Evolutionary conservation across 2,113 vertebrate species (phyloP), one percentile per base, ranked within the genome.

Genomic region (Macroglossus sobrinus): DNA sequence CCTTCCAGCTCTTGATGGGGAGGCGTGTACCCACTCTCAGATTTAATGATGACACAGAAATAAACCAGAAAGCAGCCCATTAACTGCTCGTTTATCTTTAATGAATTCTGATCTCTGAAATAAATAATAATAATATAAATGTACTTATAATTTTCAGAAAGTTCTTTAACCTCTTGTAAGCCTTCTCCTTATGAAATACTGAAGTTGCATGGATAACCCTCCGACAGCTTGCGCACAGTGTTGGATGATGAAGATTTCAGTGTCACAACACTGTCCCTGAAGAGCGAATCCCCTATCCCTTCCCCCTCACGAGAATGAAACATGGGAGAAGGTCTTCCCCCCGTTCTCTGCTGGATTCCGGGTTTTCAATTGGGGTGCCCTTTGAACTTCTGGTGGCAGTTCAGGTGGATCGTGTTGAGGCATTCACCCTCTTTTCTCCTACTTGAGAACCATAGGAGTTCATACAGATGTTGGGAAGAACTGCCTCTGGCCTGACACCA

Each of bases 101-200:
- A 94, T 45, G 13, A 84, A 90, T 95, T 93, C 64, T 95, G 68
- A 86, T 95, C 82, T 94, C 59, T 84, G 84, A 61, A 94, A 96
- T 71, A 89, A 94, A 76, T 89, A 96, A 94, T 68, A 91, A 81
- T 82, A 86, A 53, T 79, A 59, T 55, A 61, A 84, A 35, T 94
- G 55, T 72, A 79, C 21, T 89, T 93, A 59, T 75, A 88, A 94
- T 64, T 71, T 89, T 9, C 45, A 89, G 84, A 72, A 64, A 16
- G 53, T 76, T 90, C 22, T 80, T 94, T 88, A 95, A 69, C 57
- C 50, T 91, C 47, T 89, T 57, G 0, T 19, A 76, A 94, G 18
- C 15, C 26, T 92, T 81, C 47, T 81, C 10, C n/a, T 61, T 86
- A n/a, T 69, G 57, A 91, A 47, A 45, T 28, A 53, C 14, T 75